Evolutionary conservation across 2,888 invertebrate genomes (phyloP).

Genomic region (Muschampia plurimacula): DNA sequence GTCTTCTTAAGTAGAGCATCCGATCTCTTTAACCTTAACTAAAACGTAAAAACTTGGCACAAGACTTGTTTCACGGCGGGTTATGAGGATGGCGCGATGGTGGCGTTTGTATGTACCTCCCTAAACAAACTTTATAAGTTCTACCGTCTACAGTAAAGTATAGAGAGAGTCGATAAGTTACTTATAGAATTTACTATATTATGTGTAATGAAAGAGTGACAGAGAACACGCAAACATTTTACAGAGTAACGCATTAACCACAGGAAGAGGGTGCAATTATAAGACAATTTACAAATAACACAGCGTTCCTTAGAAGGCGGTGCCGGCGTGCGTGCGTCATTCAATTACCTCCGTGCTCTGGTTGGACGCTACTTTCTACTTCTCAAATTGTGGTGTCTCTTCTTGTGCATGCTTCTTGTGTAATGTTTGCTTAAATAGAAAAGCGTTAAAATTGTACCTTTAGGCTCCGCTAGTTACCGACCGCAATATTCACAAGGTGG

Average conservation of each 20-base stretch:
- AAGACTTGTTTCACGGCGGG: no score
- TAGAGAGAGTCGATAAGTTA: conserved; percentile 24
- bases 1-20: no score
- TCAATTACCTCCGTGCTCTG: conserved; percentile 55
- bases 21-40: no score
- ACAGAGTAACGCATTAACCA: conserved; percentile 53
- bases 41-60: no score
- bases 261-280: conserved; percentile 65
- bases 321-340: conserved; percentile 65
- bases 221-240: conserved; percentile 17
- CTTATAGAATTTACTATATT: background rate
- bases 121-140: no score
- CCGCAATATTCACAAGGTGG: conserved; percentile 3
- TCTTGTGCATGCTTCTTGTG: conserved; percentile 66
- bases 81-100: no score
- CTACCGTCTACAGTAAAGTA: background rate
- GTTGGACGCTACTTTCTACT: conserved; percentile 70
- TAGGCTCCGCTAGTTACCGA: background rate
- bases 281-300: conserved; percentile 66
- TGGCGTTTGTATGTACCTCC: no score
- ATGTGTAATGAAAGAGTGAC: conserved; percentile 15
- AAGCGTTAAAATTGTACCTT: conserved; percentile 62
- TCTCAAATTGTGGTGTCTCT: conserved; percentile 62
- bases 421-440: conserved; percentile 78
- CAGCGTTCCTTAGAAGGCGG: conserved; percentile 42